phyloP scores from a whole-genome alignment of 2,888 invertebrate species.

The Protonemura montana region DNA sequence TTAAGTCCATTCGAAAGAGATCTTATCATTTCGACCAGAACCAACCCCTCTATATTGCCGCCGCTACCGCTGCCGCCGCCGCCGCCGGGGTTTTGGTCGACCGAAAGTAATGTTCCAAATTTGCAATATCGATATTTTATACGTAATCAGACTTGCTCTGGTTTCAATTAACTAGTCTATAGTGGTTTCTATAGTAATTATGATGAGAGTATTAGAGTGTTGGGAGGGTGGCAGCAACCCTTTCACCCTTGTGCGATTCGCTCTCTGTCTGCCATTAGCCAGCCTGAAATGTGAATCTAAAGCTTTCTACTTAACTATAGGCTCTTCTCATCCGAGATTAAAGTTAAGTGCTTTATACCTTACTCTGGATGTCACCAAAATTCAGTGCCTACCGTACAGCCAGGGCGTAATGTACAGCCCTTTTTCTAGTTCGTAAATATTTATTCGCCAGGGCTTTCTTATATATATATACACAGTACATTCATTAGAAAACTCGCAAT shows the following conservation, averaged over 20 bases:
- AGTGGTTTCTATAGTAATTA: constrained; percentile 42
- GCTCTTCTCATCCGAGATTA: constrained; percentile 39
- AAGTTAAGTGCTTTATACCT: constrained; percentile 41
- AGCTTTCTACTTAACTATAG: constrained; percentile 46
- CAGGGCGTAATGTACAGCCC: neutral
- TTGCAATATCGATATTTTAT: constrained; percentile 43
- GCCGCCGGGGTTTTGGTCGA: constrained; percentile 30
- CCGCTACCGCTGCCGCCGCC: neutral
- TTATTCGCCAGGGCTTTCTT: neutral
- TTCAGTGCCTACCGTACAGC: constrained; percentile 15
- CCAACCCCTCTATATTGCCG: neutral
- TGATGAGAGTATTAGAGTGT: constrained; percentile 41
- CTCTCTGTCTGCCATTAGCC: constrained; percentile 47
- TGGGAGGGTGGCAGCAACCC: constrained; percentile 16
- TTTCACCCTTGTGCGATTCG: constrained; percentile 25
- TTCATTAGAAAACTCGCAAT: neutral
- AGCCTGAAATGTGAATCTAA: constrained; percentile 49
- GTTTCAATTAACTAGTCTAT: constrained; percentile 41
- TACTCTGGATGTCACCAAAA: constrained; percentile 33
- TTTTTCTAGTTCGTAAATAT: neutral
- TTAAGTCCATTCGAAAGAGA: constrained; percentile 28
- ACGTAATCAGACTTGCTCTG: constrained; percentile 39
- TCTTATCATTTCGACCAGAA: constrained; percentile 30
- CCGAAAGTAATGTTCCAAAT: constrained; percentile 39
- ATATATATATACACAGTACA: neutral